Conservation (phyloP, 2,797 vertebrate species). For the Iguana delicatissima region DNA sequence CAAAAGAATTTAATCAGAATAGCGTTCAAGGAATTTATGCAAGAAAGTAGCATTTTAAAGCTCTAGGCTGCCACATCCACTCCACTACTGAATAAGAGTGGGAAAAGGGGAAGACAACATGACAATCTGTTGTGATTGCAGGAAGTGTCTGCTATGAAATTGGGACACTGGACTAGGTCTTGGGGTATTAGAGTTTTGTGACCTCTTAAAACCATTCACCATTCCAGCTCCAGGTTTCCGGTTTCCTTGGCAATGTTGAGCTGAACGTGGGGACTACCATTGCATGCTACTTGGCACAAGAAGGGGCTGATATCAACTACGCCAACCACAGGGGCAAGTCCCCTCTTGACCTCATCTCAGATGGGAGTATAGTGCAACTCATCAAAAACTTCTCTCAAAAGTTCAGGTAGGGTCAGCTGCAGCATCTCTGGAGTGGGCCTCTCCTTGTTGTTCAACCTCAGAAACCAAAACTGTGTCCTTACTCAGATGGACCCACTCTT, state of each 20-base stretch:
- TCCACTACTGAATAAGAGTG: too few species aligned
- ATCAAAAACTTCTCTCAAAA: slow-evolving; percentile 94
- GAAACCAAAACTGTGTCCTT: background rate
- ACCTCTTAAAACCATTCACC: background rate
- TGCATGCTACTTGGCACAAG: slow-evolving; percentile 93
- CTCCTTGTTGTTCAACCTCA: background rate
- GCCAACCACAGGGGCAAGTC: slow-evolving; percentile 96
- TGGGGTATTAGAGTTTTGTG: background rate
- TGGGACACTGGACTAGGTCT: too few species aligned
- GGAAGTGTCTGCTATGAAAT: too few species aligned
- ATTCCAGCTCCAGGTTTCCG: slow-evolving; percentile 87
- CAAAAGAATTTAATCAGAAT: too few species aligned
- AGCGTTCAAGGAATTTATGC: too few species aligned
- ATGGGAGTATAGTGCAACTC: slow-evolving; percentile 85
- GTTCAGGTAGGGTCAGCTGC: slow-evolving; percentile 84
- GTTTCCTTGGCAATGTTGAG: slow-evolving; percentile 88
- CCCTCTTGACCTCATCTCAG: slow-evolving; percentile 90
- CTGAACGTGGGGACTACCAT: slow-evolving; percentile 89
- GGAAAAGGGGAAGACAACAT: too few species aligned
- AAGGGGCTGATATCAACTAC: slow-evolving; percentile 93
- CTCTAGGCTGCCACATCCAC: too few species aligned
- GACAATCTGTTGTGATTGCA: too few species aligned
- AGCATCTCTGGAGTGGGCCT: background rate
- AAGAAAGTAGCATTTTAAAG: too few species aligned
- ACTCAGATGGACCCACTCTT: background rate